Evolutionary conservation across 2,797 vertebrate genomes (phyloP), one percentile per base, ranked within the genome.

Genomic region (Anabas testudineus): DNA sequence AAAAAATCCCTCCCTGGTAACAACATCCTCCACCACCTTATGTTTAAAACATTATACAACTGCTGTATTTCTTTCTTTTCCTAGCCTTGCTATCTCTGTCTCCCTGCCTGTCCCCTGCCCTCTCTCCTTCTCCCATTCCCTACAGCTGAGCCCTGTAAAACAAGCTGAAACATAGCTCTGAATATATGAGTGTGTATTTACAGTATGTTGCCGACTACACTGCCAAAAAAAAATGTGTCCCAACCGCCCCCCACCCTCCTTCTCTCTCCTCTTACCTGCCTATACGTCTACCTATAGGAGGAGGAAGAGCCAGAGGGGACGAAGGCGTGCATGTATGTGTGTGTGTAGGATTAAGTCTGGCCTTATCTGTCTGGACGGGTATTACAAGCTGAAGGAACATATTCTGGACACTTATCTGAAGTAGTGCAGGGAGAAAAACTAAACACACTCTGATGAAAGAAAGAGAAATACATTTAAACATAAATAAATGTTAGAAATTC

Each of bases 221-320:
- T 95, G 95, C 96, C 96, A 97, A 96, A 96, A 88, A 95, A 88
- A 95, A 95, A 5, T 92, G 85, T 93, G 93, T 93, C 93, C 72
- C 68, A 84, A 91, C 90, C 87, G 73, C 72, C 74, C 57, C 77
- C 43, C 65, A 52, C 74, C 59, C 67, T n/a, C 24, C 21, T 4
- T 4, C 10, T 36, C 34, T 13, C 12, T 36, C 36, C 10, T 36
- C 12, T 62, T 52, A 76, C 81, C 68, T 82, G 66, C 80, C 88
- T 90, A 90, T 92, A 93, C 57, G 46, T 89, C 87, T 85, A 73
- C 78, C 88, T 86, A 91, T 93, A 92, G 83, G 81, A 88, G 89
- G 82, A 87, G 81, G 90, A 88, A 86, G 79, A 76, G 82, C 75
- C 73, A 71, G 83, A 79, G 88, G 71, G 75, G 82, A 64, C 28